These are phyloP conservation scores for Cercopithecus mona DNA, from an alignment of 2,113 vertebrate genomes.

Conservation along the genomic window DNA sequence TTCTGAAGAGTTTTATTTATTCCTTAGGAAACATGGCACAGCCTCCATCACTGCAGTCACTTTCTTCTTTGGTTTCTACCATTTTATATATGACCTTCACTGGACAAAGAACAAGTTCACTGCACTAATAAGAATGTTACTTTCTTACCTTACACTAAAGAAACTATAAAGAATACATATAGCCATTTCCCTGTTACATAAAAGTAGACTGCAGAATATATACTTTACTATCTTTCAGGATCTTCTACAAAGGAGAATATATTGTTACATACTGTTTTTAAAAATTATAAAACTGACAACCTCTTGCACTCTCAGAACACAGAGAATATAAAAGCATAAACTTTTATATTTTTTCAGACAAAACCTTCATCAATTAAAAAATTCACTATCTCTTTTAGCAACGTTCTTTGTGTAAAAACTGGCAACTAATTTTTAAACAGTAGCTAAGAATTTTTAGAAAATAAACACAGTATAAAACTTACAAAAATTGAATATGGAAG, in stretches of 20 bases:
- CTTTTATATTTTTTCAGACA: constrained; percentile 25
- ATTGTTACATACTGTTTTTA: not conserved
- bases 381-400: not conserved
- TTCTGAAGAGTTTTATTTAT: not conserved
- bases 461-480: not conserved
- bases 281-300: not conserved
- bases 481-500: not conserved
- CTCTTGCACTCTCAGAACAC: not conserved
- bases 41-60: not conserved
- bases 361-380: constrained; percentile 17
- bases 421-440: not conserved
- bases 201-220: not conserved
- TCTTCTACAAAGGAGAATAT: not conserved
- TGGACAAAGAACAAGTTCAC: not conserved
- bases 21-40: not conserved
- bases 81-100: not conserved
- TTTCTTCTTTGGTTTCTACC: not conserved
- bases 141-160: not conserved
- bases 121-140: not conserved
- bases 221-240: not conserved
- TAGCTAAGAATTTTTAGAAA: not conserved
- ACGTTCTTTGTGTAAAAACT: not conserved
- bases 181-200: not conserved
- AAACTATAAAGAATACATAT: not conserved
- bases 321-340: not conserved